These are phyloP conservation scores for Bemisia tabaci DNA, from an alignment of 1,140 invertebrate species.

Conservation along the genomic window DNA sequence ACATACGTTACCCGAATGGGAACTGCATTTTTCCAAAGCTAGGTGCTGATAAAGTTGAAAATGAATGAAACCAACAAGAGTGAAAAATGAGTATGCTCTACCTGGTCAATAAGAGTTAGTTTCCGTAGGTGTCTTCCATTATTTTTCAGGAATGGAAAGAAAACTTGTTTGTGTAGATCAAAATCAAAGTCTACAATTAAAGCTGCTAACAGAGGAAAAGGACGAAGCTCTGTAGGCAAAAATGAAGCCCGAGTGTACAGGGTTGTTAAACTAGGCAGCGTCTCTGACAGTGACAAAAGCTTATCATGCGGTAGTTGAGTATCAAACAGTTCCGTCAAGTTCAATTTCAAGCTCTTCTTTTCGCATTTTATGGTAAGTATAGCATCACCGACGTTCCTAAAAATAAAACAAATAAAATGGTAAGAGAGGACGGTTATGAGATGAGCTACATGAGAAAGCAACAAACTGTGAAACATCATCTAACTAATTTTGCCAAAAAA, in stretches of 20 bases:
- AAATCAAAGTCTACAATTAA: conserved; percentile 8
- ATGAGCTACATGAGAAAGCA: too few species aligned
- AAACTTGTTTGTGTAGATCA: conserved; percentile 6
- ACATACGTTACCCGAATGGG: too few species aligned
- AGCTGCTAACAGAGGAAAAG: neutral
- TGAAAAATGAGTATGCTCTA: too few species aligned
- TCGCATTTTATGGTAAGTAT: conserved; percentile 7
- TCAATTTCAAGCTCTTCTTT: neutral
- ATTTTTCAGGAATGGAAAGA: conserved; percentile 5
- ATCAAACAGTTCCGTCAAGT: conserved; percentile 10
- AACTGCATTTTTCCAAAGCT: too few species aligned
- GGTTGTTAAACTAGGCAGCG: conserved; percentile 8
- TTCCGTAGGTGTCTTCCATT: conserved; percentile 23
- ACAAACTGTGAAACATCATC: too few species aligned
- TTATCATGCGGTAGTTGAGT: conserved; percentile 10
- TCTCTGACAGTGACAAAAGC: conserved; percentile 5
- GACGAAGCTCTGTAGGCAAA: neutral
- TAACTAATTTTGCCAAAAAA: too few species aligned
- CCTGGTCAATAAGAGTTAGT: conserved; percentile 14
- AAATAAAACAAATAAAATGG: neutral
- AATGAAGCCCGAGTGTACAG: conserved; percentile 8
- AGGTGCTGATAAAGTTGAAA: too few species aligned
- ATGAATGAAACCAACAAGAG: too few species aligned
- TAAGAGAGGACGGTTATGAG: neutral
- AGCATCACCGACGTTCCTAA: conserved; percentile 14